These are phyloP conservation scores for Lasaia peninsularis DNA, from an alignment of 1,140 invertebrate species.

Conservation along the genomic window DNA sequence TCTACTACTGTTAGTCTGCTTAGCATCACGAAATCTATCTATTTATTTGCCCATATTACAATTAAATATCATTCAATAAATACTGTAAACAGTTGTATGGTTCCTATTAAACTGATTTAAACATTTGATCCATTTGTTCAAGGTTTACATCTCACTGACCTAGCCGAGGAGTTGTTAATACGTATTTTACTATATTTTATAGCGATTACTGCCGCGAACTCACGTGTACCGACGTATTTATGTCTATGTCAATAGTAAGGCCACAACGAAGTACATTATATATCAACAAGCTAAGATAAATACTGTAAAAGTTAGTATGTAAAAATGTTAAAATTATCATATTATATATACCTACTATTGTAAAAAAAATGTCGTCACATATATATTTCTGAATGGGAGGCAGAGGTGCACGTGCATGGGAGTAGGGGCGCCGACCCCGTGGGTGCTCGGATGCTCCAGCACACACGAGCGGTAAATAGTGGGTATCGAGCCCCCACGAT, in stretches of 20 bases:
- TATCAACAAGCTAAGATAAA: conserved; percentile 3
- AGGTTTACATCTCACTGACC: conserved; percentile 5
- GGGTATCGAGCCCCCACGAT: no score
- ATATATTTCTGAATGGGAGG: no score
- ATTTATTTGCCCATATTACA: no score
- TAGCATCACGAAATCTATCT: no score
- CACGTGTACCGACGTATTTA: background rate
- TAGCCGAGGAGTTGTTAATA: background rate
- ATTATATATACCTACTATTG: background rate
- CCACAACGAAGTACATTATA: no score
- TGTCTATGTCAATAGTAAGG: background rate
- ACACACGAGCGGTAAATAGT: no score
- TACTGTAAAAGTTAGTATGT: no score
- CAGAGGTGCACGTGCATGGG: no score
- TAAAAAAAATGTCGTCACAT: no score
- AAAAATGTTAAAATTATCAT: background rate
- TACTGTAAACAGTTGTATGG: background rate
- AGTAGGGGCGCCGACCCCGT: no score
- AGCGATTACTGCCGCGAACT: background rate
- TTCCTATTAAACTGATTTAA: background rate
- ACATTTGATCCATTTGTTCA: background rate
- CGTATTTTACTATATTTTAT: background rate
- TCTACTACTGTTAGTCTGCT: no score
- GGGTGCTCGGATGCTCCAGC: no score
- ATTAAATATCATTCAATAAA: background rate